phyloP scores from a whole-genome alignment of 2,113 vertebrate species.

The Onychostruthus taczanowskii region DNA sequence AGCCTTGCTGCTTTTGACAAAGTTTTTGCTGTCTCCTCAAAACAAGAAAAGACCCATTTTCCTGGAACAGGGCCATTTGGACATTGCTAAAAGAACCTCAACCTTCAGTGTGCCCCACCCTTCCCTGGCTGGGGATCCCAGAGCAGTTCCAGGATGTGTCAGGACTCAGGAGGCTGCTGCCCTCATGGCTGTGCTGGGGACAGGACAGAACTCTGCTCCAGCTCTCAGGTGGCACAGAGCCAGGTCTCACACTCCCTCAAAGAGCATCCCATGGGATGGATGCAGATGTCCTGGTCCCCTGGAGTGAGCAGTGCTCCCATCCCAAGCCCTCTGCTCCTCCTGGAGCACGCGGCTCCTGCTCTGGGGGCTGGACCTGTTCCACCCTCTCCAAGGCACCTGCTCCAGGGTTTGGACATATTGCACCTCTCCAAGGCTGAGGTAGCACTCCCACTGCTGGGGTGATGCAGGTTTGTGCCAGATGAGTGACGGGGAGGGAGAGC shows the following conservation, averaged over 20 bases:
- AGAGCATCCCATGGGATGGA: not conserved
- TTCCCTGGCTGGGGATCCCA: not conserved
- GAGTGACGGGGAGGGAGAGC: not conserved
- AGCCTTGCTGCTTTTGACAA: not conserved
- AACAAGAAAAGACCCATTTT: not conserved
- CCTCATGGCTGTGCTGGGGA: not conserved
- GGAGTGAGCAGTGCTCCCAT: not conserved
- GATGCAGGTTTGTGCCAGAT: slow-evolving; percentile 6
- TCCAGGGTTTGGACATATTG: not conserved
- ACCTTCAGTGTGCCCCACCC: not conserved
- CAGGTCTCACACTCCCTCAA: not conserved
- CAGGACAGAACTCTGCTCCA: not conserved
- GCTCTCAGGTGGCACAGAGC: not conserved
- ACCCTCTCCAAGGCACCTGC: not conserved
- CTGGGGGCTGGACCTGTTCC: not conserved
- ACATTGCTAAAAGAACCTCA: not conserved
- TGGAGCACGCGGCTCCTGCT: fast-evolving
- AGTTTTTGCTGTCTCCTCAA: not conserved
- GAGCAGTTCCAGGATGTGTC: not conserved
- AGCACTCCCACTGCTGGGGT: slow-evolving; percentile 42
- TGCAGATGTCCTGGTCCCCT: not conserved
- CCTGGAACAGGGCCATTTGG: not conserved
- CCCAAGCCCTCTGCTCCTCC: not conserved
- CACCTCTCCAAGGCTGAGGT: not conserved
- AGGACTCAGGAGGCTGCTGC: not conserved